phyloP scores from a whole-genome alignment of 2,113 vertebrate genomes.

The Mirza zaza region DNA sequence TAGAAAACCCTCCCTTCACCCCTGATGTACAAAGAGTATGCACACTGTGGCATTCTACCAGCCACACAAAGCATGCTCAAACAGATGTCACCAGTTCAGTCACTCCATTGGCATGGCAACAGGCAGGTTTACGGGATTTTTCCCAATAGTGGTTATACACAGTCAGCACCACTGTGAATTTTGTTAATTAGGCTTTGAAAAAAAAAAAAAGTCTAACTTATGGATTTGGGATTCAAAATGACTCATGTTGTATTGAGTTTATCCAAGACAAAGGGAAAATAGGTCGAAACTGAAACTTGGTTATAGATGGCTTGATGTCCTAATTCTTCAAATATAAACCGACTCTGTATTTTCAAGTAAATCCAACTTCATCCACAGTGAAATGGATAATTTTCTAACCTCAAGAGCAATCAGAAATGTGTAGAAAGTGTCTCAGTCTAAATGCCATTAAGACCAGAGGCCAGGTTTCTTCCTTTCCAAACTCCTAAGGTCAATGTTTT shows the following conservation, averaged over 20 bases:
- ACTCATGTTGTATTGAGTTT: conserved; percentile 24
- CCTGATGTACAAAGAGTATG: conserved; percentile 85
- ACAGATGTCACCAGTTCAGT: conserved; percentile 75
- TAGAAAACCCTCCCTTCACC: conserved; percentile 84
- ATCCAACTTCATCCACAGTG: conserved; percentile 7
- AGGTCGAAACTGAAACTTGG: conserved; percentile 3
- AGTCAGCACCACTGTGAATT: conserved; percentile 80
- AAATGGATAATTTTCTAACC: conserved; percentile 78
- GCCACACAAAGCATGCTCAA: conserved; percentile 82
- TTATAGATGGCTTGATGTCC: neutral
- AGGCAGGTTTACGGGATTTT: conserved; percentile 64
- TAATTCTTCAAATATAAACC: neutral
- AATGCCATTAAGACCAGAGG: neutral
- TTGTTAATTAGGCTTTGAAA: conserved; percentile 68
- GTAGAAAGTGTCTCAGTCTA: neutral
- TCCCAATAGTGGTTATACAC: conserved; percentile 78
- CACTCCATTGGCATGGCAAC: conserved; percentile 73
- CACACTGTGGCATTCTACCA: conserved; percentile 77
- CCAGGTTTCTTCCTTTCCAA: conserved; percentile 14
- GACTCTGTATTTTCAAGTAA: conserved; percentile 36
- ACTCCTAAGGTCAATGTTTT: neutral
- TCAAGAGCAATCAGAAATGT: conserved; percentile 75
- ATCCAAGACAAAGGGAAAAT: conserved; percentile 45
- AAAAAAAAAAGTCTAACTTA: conserved; percentile 31
- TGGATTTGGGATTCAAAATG: conserved; percentile 1